Conservation (phyloP, 2,888 invertebrate genomes). For the Dryobota labecula region DNA sequence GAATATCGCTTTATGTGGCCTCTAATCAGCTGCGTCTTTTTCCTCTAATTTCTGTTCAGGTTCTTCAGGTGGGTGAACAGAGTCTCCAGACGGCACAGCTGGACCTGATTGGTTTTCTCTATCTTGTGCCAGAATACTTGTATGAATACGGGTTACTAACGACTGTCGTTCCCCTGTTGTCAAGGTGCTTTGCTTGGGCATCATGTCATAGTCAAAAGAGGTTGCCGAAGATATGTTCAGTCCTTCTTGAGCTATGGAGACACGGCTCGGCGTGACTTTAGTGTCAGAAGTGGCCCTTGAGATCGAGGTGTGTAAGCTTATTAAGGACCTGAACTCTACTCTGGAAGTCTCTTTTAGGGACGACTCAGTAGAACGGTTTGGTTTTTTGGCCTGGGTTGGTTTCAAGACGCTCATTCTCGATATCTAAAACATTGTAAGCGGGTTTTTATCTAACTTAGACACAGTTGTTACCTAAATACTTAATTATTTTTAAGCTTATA, state of each 20-base stretch:
- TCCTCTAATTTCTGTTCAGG: slow-evolving; percentile 2
- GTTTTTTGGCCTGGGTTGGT: background rate
- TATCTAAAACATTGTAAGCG: slow-evolving; percentile 27
- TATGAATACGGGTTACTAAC: slow-evolving; percentile 10
- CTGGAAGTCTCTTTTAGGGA: background rate
- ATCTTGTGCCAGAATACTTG: slow-evolving; percentile 35
- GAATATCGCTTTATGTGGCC: background rate
- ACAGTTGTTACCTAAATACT: background rate
- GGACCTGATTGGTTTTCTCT: background rate
- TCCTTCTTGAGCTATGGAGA: slow-evolving; percentile 4
- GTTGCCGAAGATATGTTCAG: slow-evolving; percentile 1
- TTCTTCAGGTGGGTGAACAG: background rate
- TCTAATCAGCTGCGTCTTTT: slow-evolving; percentile 4
- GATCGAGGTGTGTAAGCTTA: background rate
- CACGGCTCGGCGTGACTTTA: background rate
- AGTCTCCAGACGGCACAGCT: background rate
- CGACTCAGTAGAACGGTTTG: background rate
- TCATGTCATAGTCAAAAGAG: background rate
- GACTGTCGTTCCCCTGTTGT: slow-evolving; percentile 24
- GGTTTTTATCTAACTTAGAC: slow-evolving; percentile 9
- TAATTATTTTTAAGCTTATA: background rate
- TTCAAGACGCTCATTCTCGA: slow-evolving; percentile 25
- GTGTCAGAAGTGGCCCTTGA: background rate
- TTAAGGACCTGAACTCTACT: slow-evolving; percentile 35
- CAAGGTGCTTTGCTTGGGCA: background rate